Conservation (phyloP, 2,797 vertebrate genomes). For the Clarias fuscus region DNA sequence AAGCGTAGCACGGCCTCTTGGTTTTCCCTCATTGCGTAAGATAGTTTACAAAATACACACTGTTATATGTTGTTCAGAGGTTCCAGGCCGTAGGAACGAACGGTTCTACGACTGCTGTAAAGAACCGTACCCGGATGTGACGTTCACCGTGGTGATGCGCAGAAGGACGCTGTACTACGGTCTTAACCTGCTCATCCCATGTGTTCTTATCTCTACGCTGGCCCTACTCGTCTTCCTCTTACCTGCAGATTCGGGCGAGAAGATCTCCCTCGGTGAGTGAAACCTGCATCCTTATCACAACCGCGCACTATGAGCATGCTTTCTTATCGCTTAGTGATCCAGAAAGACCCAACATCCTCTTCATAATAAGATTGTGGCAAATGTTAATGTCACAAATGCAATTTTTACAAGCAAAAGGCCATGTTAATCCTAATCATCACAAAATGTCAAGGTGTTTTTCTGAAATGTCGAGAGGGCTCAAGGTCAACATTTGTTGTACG, state of each 20-base stretch:
- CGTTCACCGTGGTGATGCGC: slow-evolving; percentile 84
- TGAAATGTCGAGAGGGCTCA: slow-evolving; percentile 4
- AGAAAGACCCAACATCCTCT: not conserved
- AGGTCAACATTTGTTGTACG: not conserved
- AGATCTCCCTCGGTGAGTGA: slow-evolving; percentile 82
- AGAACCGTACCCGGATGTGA: slow-evolving; percentile 84
- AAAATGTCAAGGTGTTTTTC: slow-evolving; percentile 3
- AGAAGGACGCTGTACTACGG: slow-evolving; percentile 84
- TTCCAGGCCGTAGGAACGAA: slow-evolving; percentile 79
- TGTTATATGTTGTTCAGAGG: slow-evolving; percentile 61
- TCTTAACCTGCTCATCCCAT: slow-evolving; percentile 85
- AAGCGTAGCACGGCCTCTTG: not conserved
- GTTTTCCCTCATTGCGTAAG: not conserved
- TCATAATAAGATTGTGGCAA: not conserved
- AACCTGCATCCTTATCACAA: slow-evolving; percentile 3
- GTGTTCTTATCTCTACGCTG: slow-evolving; percentile 82
- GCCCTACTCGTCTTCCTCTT: slow-evolving; percentile 84
- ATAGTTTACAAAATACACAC: no score
- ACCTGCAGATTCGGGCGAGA: slow-evolving; percentile 85
- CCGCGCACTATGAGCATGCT: not conserved
- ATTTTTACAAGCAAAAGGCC: not conserved
- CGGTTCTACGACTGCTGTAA: slow-evolving; percentile 83
- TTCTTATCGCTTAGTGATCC: slow-evolving; percentile 18
- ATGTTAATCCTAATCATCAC: not conserved
- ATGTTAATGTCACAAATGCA: not conserved